These are phyloP conservation scores for Oscheius sp. DNA, from an alignment of 2,888 invertebrate genomes.

Conservation along the genomic window DNA sequence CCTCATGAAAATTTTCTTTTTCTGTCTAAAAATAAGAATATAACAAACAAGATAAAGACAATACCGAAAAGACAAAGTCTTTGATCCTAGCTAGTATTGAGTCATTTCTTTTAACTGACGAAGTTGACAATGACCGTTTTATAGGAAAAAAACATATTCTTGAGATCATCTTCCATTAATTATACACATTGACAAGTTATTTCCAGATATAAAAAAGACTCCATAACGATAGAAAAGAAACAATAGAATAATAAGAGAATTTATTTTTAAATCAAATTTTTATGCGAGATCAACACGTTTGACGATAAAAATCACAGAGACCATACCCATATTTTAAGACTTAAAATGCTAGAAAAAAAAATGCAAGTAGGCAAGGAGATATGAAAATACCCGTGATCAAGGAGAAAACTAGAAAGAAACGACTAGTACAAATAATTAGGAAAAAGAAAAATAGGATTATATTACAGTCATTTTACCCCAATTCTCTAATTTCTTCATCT, in stretches of 20 bases:
- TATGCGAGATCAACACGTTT: neutral
- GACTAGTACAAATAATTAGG: neutral
- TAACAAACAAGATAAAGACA: neutral
- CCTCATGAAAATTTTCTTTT: conserved; percentile 43
- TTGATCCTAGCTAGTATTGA: conserved; percentile 34
- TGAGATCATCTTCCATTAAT: conserved; percentile 1
- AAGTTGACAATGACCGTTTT: neutral
- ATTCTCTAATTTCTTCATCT: conserved; percentile 55
- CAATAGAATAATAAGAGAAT: neutral
- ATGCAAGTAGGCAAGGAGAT: conserved; percentile 4
- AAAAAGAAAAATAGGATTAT: neutral
- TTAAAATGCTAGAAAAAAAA: conserved; percentile 7
- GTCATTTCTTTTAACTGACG: conserved; percentile 24
- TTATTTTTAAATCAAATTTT: neutral
- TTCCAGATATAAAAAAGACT: neutral
- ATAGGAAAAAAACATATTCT: neutral
- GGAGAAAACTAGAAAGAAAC: neutral
- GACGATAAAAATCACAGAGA: neutral
- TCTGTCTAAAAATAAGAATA: conserved; percentile 40
- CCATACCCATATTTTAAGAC: neutral
- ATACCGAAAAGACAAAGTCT: conserved; percentile 37
- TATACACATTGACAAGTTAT: neutral
- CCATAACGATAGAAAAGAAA: neutral
- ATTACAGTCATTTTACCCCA: conserved; percentile 62
- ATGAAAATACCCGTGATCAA: conserved; percentile 3